These are phyloP conservation scores for Glossophaga mutica DNA, from an alignment of 2,797 vertebrate species.

Conservation along the genomic window DNA sequence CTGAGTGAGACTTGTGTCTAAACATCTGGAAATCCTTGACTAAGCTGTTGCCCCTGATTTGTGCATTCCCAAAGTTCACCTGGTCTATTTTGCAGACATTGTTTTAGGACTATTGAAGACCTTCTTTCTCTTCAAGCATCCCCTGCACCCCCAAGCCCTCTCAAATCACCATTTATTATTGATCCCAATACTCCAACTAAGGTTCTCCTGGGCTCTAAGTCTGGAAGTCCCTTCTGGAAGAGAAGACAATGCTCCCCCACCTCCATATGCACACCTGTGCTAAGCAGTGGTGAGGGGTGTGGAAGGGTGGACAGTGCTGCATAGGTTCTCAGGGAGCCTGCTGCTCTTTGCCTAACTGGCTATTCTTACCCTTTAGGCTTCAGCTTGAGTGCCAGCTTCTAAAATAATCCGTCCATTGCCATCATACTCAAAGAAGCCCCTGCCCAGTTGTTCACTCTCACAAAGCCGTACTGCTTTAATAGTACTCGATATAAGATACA, in stretches of 20 bases:
- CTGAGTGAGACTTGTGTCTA: not conserved
- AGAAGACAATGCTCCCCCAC: not conserved
- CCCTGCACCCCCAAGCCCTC: not conserved
- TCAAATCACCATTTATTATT: not conserved
- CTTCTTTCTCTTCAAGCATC: not conserved
- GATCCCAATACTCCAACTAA: not conserved
- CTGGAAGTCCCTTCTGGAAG: not conserved
- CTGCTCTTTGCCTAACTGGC: not conserved
- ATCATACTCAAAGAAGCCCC: not conserved
- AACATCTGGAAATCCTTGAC: not conserved
- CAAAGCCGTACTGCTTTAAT: not conserved
- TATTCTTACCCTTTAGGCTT: not conserved
- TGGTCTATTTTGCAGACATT: not conserved
- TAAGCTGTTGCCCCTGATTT: not conserved
- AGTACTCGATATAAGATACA: not conserved
- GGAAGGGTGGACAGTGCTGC: not conserved
- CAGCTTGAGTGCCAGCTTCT: not conserved
- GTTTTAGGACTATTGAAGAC: not conserved
- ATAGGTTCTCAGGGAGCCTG: accelerated
- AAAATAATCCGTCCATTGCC: not conserved
- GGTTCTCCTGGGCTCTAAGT: not conserved
- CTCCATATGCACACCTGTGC: not conserved
- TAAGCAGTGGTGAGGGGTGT: not conserved
- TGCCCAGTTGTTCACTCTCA: not conserved
- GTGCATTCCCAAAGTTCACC: no score